A percentile compares a stretch with the other conserved stretches of the same genome.
Conservation (phyloP, 2,888 invertebrate species). For the Hypercompe scribonia region DNA sequence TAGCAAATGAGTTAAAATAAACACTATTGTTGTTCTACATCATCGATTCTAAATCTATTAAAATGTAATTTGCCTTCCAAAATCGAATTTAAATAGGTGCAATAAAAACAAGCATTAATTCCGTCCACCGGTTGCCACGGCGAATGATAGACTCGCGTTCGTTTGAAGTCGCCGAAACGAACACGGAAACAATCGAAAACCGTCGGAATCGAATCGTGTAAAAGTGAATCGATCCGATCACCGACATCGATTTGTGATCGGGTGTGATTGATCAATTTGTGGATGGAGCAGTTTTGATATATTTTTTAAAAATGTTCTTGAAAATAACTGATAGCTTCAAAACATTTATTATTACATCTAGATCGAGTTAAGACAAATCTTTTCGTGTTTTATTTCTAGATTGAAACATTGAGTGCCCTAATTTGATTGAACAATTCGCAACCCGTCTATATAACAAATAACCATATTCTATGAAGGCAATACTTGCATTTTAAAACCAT, state of each 20-base stretch:
- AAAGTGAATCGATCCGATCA: constrained; percentile 74
- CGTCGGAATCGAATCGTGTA: constrained; percentile 73
- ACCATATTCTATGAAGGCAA: neutral
- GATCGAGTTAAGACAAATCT: neutral
- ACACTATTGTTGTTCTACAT: neutral
- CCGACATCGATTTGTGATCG: constrained; percentile 73
- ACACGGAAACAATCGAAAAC: constrained; percentile 67
- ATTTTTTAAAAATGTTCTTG: neutral
- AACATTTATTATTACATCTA: neutral
- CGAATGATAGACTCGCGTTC: constrained; percentile 63
- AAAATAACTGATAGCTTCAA: neutral
- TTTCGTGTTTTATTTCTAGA: neutral
- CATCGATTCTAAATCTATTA: constrained; percentile 26
- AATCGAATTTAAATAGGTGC: constrained; percentile 31
- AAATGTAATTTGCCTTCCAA: constrained; percentile 25
- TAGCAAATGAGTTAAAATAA: neutral
- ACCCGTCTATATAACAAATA: neutral
- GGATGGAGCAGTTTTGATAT: constrained; percentile 42
- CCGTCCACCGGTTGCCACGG: constrained; percentile 70
- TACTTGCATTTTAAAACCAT: too few species aligned
- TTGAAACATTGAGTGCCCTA: neutral
- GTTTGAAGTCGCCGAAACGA: constrained; percentile 68
- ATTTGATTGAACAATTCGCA: neutral
- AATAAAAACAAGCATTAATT: constrained; percentile 53
- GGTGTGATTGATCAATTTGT: constrained; percentile 60